A percentile compares a stretch with the other conserved stretches of the same genome.
Evolutionary conservation across 2,888 invertebrate genomes (phyloP).

Genomic region (Chromoteleia sp.): DNA sequence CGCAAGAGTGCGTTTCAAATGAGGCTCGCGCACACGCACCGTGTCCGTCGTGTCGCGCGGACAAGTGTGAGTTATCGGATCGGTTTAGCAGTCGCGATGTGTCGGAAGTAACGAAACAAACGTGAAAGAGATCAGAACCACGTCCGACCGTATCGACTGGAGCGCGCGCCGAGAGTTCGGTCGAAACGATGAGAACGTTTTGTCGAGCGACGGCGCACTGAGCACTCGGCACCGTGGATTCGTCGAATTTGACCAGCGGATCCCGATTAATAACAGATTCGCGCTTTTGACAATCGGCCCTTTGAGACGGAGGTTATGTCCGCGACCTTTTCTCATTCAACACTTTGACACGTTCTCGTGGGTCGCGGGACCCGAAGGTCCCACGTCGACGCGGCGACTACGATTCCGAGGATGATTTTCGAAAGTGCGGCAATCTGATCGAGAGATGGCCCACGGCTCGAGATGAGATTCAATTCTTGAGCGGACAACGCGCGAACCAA

Average conservation of each 20-base stretch:
- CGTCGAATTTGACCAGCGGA: not conserved
- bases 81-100: constrained; percentile 28
- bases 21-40: constrained; percentile 40
- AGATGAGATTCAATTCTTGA: constrained; percentile 18
- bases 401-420: not conserved
- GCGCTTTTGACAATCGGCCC: constrained; percentile 23
- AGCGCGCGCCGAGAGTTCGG: not conserved
- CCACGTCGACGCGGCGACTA: not conserved
- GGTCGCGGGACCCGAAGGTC: not conserved
- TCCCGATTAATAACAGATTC: not conserved
- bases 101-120: constrained; percentile 37
- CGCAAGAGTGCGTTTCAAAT: constrained; percentile 49
- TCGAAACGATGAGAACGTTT: too few species aligned
- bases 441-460: not conserved
- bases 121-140: not conserved
- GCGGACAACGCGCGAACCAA: constrained; percentile 13
- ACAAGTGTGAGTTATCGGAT: constrained; percentile 27
- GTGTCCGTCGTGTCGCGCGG: constrained; percentile 34
- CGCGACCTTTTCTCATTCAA: constrained; percentile 18
- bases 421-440: constrained; percentile 8
- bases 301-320: constrained; percentile 47
- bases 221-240: not conserved
- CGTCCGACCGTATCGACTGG: not conserved
- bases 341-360: constrained; percentile 21
- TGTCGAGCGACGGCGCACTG: not conserved